Base-by-base conservation (phyloP, 2,888 invertebrate species). In the Drosophila meridiana region DNA sequence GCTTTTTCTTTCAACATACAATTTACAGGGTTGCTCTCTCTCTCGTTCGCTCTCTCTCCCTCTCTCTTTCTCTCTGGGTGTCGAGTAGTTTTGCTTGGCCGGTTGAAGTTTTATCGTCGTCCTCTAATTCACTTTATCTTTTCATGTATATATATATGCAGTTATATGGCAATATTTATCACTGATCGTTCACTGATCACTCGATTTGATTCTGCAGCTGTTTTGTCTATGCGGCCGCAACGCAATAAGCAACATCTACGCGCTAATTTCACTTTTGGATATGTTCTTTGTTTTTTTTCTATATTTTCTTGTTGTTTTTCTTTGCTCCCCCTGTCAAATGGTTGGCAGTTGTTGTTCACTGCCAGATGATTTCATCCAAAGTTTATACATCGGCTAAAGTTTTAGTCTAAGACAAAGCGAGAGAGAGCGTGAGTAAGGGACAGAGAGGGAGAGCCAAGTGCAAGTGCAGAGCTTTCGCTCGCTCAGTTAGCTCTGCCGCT, bases 371-470 rank as follows among this genome's bases (percentile, higher is more conserved):
- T 81, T 55, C 73, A 87, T 81, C 69, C 76, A 84, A 85, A 85
- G 89, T 89, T 69, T 85, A 87, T 84, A 87, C 71, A 73, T 69
- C 43, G 73, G 73, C 64, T 66, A 69, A 78, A 68, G 60, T 69
- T 68, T 53, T 28, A 38, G 38, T 50, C 32, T 3, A 5, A 47
- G 11, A 45, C 4, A 45, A 20, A 45, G 26, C 2, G 5, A n/a
- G 8, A 42, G 56, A 13, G n/a, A 26, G 20, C 13, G 45, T 5
- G 11, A 45, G 9, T 11, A 5, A 26, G 45, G 13, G 13, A 45
- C 13, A 5, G 26, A 47, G 13, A 47, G 47, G 6, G 47, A 28
- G 52, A 55, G 53, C 20, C 9, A 43, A 55, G 28, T 70, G 40
- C 13, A 32, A 2, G 48, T 6, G 14, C 40, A 7, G 52, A 86